Evolutionary conservation across 1,140 invertebrate genomes (phyloP).

Genomic region (Drosophila bocki): DNA sequence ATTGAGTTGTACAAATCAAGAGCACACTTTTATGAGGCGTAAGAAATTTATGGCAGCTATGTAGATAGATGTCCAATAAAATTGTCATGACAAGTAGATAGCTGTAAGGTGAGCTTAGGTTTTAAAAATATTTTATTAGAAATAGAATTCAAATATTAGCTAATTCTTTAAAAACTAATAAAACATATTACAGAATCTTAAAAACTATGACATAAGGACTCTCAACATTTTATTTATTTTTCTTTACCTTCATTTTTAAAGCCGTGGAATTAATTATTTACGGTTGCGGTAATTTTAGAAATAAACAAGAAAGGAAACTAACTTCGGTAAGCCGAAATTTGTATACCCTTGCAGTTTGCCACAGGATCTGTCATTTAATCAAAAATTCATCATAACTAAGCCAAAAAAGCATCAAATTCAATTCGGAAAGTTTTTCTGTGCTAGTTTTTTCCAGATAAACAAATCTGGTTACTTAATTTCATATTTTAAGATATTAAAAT

Average conservation of each 20-base stretch:
- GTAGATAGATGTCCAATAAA: constrained; percentile 5
- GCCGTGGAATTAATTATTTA: background rate
- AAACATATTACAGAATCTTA: too few relatives aligned
- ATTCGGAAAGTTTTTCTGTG: too few relatives aligned
- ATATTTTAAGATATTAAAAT: too few relatives aligned
- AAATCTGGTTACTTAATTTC: too few relatives aligned
- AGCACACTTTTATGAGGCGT: constrained; percentile 68
- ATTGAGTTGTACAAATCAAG: constrained; percentile 15
- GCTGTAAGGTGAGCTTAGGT: background rate
- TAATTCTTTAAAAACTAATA: background rate
- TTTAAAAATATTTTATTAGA: background rate
- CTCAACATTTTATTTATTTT: background rate
- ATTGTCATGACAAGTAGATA: background rate
- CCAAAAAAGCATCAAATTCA: too few relatives aligned
- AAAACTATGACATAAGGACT: background rate
- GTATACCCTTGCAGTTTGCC: too few relatives aligned
- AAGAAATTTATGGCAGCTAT: constrained; percentile 21
- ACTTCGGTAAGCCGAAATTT: too few relatives aligned
- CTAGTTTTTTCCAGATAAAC: too few relatives aligned
- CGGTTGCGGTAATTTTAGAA: background rate
- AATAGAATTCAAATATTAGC: background rate
- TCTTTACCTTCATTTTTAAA: background rate
- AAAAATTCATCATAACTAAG: too few relatives aligned
- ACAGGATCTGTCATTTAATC: too few relatives aligned
- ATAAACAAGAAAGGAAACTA: too few relatives aligned